Percentiles rank a stretch among this genome's conserved stretches.
Conservation (phyloP, 2,113 vertebrate genomes). For the Burhinus oedicnemus region DNA sequence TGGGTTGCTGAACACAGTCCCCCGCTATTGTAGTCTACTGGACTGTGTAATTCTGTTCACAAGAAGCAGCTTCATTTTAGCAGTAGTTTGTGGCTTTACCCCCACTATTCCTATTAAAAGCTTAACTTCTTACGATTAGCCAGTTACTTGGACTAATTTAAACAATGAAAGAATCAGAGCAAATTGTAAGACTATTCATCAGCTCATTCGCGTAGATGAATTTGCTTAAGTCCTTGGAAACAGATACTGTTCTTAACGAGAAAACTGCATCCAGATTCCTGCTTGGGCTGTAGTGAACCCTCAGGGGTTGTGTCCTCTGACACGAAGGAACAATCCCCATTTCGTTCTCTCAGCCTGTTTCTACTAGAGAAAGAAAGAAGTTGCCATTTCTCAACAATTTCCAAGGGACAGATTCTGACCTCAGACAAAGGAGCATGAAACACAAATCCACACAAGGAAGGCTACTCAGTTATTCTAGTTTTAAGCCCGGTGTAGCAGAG, state of each 20-base stretch:
- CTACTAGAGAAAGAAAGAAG: neutral
- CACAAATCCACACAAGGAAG: neutral
- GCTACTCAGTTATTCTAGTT: neutral
- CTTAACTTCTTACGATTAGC: neutral
- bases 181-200: neutral
- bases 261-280: neutral
- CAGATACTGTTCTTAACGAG: neutral
- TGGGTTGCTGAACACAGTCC: neutral
- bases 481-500: neutral
- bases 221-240: neutral
- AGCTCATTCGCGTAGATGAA: neutral
- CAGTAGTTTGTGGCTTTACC: neutral
- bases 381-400: neutral
- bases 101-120: neutral
- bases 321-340: neutral
- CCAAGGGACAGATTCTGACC: neutral
- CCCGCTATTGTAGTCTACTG: neutral
- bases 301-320: neutral
- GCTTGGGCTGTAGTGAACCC: neutral
- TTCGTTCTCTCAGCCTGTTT: neutral
- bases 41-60: neutral
- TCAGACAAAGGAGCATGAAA: neutral
- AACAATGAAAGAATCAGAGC: neutral
- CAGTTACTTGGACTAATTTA: neutral
- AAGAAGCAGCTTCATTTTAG: neutral